phyloP scores from a whole-genome alignment of 2,113 vertebrate genomes.

The Hippocampus comes region DNA sequence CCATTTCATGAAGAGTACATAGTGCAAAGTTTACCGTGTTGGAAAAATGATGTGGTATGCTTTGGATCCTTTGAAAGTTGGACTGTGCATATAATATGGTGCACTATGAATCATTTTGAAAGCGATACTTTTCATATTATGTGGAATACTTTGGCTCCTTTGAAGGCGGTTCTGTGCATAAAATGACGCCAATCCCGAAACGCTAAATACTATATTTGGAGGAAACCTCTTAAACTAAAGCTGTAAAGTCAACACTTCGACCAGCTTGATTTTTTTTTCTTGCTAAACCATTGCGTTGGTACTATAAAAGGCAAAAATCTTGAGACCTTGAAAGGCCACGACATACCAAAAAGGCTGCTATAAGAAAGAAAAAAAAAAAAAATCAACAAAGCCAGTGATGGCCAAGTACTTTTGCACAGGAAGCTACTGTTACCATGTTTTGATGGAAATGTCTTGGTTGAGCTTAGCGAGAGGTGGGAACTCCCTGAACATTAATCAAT shows the following conservation, averaged over 20 bases:
- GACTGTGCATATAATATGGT: neutral
- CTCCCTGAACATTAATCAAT: constrained; percentile 27
- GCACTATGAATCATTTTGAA: neutral
- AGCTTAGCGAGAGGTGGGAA: constrained; percentile 15
- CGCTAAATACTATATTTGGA: neutral
- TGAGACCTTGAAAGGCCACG: neutral
- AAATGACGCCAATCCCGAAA: neutral
- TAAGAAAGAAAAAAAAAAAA: neutral
- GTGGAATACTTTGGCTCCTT: neutral
- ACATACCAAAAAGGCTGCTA: neutral
- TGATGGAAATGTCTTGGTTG: neutral
- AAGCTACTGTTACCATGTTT: neutral
- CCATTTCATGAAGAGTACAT: neutral
- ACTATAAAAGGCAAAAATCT: neutral
- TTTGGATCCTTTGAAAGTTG: neutral
- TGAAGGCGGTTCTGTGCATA: neutral
- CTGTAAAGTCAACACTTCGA: neutral
- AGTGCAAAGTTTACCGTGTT: neutral
- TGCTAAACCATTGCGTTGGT: neutral
- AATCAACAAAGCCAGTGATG: neutral
- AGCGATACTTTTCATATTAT: neutral
- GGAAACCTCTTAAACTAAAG: neutral
- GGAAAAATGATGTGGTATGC: neutral
- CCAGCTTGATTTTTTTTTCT: neutral
- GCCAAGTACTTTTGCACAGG: neutral